Conservation (phyloP, 2,113 vertebrate genomes). For the Cryptotis parvus region DNA sequence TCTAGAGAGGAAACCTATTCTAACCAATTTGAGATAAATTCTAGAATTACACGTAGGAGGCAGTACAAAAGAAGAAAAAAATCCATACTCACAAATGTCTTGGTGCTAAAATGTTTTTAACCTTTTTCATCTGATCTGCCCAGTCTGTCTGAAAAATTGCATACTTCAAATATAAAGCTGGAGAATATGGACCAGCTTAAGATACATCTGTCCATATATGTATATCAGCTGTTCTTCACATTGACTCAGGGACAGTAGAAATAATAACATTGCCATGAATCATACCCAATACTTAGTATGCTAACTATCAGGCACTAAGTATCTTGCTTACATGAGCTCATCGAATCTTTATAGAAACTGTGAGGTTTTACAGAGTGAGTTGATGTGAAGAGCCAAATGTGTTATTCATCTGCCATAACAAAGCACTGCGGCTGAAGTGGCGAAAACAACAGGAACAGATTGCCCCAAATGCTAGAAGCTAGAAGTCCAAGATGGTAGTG, state of each 20-base stretch:
- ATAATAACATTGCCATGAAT: not conserved
- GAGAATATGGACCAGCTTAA: not conserved
- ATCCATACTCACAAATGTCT: conserved; percentile 30
- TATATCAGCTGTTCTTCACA: not conserved
- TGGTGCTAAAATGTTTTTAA: conserved; percentile 32
- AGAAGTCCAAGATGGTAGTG: not conserved
- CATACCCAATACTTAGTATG: not conserved
- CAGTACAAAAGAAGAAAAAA: conserved; percentile 60
- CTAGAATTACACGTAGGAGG: conserved; percentile 67
- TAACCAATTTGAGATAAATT: conserved; percentile 60
- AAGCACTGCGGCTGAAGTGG: not conserved
- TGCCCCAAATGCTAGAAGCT: not conserved
- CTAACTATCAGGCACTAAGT: not conserved
- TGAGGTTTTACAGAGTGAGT: not conserved
- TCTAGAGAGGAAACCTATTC: conserved; percentile 74
- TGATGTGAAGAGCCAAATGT: not conserved
- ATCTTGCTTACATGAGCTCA: not conserved
- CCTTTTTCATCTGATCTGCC: conserved; percentile 42
- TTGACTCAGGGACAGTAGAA: not conserved
- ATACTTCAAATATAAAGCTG: not conserved
- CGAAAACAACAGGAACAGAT: not conserved
- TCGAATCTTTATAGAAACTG: not conserved
- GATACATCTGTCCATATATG: not conserved
- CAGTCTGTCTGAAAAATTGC: not conserved
- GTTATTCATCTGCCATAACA: not conserved